Evolutionary conservation across 2,113 vertebrate species (phyloP).

Genomic region (Spilogale gracilis): DNA sequence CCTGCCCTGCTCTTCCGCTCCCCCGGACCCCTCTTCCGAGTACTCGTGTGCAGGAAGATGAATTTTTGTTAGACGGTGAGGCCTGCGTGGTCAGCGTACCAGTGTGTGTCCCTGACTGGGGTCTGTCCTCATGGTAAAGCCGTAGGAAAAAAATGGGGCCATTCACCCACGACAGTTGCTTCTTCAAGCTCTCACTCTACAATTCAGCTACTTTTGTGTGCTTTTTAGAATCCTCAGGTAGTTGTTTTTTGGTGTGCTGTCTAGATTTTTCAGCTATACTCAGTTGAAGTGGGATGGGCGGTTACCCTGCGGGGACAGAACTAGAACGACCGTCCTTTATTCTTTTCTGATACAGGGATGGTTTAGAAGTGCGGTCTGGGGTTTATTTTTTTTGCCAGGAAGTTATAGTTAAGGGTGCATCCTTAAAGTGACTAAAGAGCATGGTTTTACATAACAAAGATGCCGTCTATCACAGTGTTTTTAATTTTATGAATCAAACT

Average conservation of each 20-base stretch:
- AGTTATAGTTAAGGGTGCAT: neutral
- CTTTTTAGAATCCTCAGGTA: neutral
- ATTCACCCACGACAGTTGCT: neutral
- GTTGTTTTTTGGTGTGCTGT: neutral
- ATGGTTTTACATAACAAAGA: neutral
- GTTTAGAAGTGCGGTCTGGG: neutral
- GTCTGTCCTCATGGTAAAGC: neutral
- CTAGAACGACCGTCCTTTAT: neutral
- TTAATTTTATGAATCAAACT: neutral
- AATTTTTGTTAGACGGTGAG: neutral
- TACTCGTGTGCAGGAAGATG: neutral
- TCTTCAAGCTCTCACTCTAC: neutral
- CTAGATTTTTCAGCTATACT: neutral
- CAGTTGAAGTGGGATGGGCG: neutral
- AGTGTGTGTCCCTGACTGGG: neutral
- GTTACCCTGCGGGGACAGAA: neutral
- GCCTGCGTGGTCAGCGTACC: neutral
- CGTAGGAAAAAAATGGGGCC: neutral
- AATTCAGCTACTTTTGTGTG: neutral
- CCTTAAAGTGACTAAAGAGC: neutral
- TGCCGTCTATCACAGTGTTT: neutral
- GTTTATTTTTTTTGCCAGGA: conserved; percentile 30
- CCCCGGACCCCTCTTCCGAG: neutral
- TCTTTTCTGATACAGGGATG: neutral
- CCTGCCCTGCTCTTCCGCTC: neutral